Conservation (phyloP, 2,113 vertebrate genomes). For the rabbit (Oryctolagus cuniculus) region DNA sequence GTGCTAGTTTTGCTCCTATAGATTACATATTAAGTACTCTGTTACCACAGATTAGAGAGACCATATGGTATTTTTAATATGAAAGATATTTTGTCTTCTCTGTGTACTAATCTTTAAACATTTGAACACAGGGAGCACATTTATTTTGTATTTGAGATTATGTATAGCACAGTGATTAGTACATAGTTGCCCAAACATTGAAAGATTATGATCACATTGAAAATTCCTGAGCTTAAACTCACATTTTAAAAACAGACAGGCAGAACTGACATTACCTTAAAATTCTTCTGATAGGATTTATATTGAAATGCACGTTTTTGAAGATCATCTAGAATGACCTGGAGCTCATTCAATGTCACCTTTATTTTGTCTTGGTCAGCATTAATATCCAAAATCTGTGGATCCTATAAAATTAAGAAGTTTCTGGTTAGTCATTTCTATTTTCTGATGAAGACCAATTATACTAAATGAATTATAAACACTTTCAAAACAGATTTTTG, state of each 20-base stretch:
- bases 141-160: background rate
- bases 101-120: slow-evolving; percentile 9
- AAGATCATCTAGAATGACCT: slow-evolving; percentile 89
- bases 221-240: background rate
- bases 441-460: background rate
- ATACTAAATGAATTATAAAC: background rate
- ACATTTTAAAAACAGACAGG: background rate
- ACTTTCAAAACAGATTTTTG: background rate
- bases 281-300: slow-evolving; percentile 92
- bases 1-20: no score
- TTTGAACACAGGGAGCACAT: background rate
- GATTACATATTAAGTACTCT: no score
- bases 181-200: background rate
- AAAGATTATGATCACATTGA: background rate
- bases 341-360: slow-evolving; percentile 86
- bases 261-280: slow-evolving; percentile 88
- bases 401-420: slow-evolving; percentile 87
- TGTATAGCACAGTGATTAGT: background rate
- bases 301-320: slow-evolving; percentile 90
- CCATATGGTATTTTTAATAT: background rate
- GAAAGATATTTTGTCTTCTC: background rate
- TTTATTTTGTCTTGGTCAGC: slow-evolving; percentile 88
- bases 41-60: no score
- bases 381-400: slow-evolving; percentile 89
- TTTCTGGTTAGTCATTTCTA: slow-evolving; percentile 50